phyloP scores from a whole-genome alignment of 1,140 invertebrate species.

The Brachionus angularis region DNA sequence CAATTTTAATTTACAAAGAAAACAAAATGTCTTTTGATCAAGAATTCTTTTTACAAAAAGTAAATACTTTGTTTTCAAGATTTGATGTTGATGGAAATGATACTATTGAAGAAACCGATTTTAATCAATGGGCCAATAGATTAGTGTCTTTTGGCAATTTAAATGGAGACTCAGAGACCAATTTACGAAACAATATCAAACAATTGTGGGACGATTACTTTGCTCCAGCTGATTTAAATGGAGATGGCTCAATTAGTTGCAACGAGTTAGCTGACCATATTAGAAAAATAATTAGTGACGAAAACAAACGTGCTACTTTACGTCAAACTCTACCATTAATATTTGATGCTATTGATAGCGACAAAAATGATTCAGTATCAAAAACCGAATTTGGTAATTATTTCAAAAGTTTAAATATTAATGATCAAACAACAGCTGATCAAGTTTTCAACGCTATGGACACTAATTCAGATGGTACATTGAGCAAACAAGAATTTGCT shows the following conservation, averaged over 20 bases:
- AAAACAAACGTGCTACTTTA: not conserved
- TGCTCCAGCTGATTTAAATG: slow-evolving; percentile 28
- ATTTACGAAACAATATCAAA: not conserved
- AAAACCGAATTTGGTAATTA: slow-evolving; percentile 4
- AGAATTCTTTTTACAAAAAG: slow-evolving; percentile 27
- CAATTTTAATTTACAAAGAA: not conserved
- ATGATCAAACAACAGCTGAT: not conserved
- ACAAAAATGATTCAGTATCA: slow-evolving; percentile 6
- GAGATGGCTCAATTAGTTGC: not conserved
- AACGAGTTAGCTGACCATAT: slow-evolving; percentile 2
- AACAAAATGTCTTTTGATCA: slow-evolving; percentile 20
- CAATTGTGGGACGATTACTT: slow-evolving; percentile 16
- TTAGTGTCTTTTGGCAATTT: slow-evolving; percentile 23
- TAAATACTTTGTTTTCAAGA: slow-evolving; percentile 10
- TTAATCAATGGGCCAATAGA: slow-evolving; percentile 18
- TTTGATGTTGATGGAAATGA: slow-evolving; percentile 25
- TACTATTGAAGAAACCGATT: not conserved
- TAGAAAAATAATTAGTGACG: not conserved
- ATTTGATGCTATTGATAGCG: slow-evolving; percentile 31
- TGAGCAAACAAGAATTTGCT: slow-evolving; percentile 7
- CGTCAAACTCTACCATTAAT: not conserved
- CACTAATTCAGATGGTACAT: not conserved
- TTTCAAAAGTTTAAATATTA: slow-evolving; percentile 36
- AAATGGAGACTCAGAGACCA: not conserved
- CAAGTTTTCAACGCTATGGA: slow-evolving; percentile 19